Conservation (phyloP, 2,113 vertebrate species). For the Callipepla californica region DNA sequence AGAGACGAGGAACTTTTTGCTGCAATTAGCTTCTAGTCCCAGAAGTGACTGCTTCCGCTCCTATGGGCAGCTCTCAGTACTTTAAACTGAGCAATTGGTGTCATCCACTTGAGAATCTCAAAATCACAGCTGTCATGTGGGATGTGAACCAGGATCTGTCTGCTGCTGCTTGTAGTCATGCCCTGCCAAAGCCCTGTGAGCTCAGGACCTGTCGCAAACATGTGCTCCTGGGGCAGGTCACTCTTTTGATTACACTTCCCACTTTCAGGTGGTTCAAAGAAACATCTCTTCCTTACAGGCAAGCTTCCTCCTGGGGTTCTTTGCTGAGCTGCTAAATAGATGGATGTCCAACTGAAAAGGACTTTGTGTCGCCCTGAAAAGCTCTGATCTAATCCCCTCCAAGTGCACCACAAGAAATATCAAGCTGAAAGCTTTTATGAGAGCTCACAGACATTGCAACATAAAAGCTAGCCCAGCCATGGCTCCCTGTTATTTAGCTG, state of each 20-base stretch:
- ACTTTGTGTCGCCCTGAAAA: background rate
- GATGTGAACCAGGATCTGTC: background rate
- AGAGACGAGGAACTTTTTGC: background rate
- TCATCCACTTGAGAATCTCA: background rate
- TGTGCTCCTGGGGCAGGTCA: background rate
- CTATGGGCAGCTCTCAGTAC: background rate
- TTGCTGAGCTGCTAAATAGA: background rate
- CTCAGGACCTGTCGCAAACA: background rate
- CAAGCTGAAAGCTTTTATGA: background rate
- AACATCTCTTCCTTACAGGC: background rate
- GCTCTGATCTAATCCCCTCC: slow-evolving; percentile 16
- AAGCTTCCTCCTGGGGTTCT: background rate
- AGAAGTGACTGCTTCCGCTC: background rate
- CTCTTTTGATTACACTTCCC: background rate
- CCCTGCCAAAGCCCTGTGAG: background rate
- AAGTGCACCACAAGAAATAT: background rate
- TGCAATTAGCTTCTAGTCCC: background rate
- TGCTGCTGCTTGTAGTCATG: accelerated
- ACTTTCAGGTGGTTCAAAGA: background rate
- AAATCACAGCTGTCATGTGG: background rate
- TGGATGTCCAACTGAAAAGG: background rate
- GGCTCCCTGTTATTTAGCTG: background rate
- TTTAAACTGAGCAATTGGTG: background rate
- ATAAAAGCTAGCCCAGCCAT: background rate
- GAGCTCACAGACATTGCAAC: background rate